Base-by-base conservation (phyloP, 2,888 invertebrate species). In the Coleophora flavipennella region DNA sequence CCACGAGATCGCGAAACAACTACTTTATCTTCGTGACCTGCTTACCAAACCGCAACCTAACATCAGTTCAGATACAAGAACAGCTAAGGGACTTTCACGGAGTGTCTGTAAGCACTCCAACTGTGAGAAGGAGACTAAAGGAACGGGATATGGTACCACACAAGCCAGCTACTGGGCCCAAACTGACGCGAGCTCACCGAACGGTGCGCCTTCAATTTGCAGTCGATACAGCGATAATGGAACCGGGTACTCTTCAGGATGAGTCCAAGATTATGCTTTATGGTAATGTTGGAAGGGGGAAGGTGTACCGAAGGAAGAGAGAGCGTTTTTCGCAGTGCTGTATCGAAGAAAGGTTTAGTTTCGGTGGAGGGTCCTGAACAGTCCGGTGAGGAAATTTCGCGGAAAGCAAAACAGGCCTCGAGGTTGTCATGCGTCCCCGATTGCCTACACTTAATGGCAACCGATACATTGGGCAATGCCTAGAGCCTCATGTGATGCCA, bases 231-330 rank as follows among this genome's bases (percentile, higher is more conserved):
- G n/a, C 11, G 25, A 11, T 31, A 29, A 28, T 36, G 36, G 29
- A 26, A 25, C 13, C 9, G 26, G 20, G 35, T 36, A 25, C 20
- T 36, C 13, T 36, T 36, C 25, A 12, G 13, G 38, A 38, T 31
- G 39, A 39, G 13, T 27, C 31, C 3, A 35, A 35, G 10, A 13
- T 39, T 32, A 34, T 31, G 35, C 13, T 42, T 10, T 13, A 38
- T 42, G 38, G 41, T 8, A 33, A 38, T 27, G 39, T 43, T 38
- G 28, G 36, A 34, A 35, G 42, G 34, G 26, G 27, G 26, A 32
- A 14, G 29, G 45, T 40, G 11, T 44, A 43, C 34, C 29, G 40
- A 25, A 25, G 35, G n/a, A n/a, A 31, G 40, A 31, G 41, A 39
- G 43, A 43, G 28, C 34, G 43, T 11, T 39, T 31, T 12, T 8